A percentile compares a stretch with the other conserved stretches of the same genome.
Evolutionary conservation across 2,888 invertebrate genomes (phyloP).

Genomic region (Parnassius glacialis): DNA sequence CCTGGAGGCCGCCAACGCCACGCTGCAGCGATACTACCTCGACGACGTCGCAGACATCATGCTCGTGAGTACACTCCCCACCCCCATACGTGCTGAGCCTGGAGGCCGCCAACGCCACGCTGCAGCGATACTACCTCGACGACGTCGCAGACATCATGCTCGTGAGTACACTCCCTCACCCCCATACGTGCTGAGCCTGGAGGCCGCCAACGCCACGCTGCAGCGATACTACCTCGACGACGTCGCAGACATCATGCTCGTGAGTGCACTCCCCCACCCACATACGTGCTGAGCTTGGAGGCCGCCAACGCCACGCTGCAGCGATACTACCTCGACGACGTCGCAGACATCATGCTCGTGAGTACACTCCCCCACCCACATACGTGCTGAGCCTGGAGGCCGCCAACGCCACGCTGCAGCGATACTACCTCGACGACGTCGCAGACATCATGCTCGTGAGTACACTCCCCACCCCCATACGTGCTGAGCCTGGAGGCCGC

Average conservation of each 20-base stretch:
- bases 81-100: too few relatives aligned
- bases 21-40: too few relatives aligned
- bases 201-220: slow-evolving; percentile 97
- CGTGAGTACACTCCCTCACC: too few relatives aligned
- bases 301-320: slow-evolving; percentile 97
- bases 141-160: too few relatives aligned
- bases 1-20: too few relatives aligned
- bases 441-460: slow-evolving; percentile 89
- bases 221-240: slow-evolving; percentile 98
- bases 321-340: slow-evolving; percentile 97
- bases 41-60: too few relatives aligned
- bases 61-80: too few relatives aligned
- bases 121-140: too few relatives aligned
- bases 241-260: slow-evolving; percentile 92
- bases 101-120: too few relatives aligned
- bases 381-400: slow-evolving; percentile 95
- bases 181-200: slow-evolving; percentile 95
- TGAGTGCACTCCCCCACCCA: slow-evolving; percentile 33
- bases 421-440: slow-evolving; percentile 97
- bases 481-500: slow-evolving; percentile 96
- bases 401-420: slow-evolving; percentile 97
- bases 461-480: slow-evolving; percentile 53
- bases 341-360: slow-evolving; percentile 91
- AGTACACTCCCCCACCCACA: slow-evolving; percentile 26
- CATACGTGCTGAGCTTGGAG: slow-evolving; percentile 91